Evolutionary conservation across 2,888 invertebrate species (phyloP).

Genomic region (Cephonodes hylas): DNA sequence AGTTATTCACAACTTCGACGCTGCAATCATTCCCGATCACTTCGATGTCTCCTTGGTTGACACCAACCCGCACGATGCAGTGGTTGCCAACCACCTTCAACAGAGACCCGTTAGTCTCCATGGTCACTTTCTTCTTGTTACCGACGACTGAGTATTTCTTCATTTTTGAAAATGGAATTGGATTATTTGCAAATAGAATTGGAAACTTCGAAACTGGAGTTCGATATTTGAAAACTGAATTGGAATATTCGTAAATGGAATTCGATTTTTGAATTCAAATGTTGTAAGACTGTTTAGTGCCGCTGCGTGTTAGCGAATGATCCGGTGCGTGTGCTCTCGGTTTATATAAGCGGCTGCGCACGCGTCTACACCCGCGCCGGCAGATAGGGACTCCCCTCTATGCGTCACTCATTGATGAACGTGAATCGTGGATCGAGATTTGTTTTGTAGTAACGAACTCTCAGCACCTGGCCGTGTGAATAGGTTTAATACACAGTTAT

Average conservation of each 20-base stretch:
- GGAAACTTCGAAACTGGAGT: neutral
- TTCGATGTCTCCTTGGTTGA: conserved; percentile 70
- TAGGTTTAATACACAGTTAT: neutral
- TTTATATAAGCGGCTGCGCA: conserved; percentile 41
- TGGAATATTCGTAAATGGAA: neutral
- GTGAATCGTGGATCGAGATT: conserved; percentile 18
- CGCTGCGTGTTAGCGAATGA: conserved; percentile 16
- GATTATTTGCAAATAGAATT: conserved; percentile 9
- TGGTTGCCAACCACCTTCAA: conserved; percentile 71
- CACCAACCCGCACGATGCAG: conserved; percentile 61
- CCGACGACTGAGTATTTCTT: conserved; percentile 72
- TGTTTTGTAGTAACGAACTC: conserved; percentile 14
- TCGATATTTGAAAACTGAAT: neutral
- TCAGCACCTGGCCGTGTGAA: conserved; percentile 7
- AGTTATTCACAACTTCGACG: conserved; percentile 62
- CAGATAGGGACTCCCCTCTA: conserved; percentile 46
- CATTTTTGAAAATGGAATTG: conserved; percentile 45
- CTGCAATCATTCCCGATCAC: conserved; percentile 73
- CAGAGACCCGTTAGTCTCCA: conserved; percentile 62
- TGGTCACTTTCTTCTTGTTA: conserved; percentile 76
- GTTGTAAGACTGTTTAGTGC: conserved; percentile 17
- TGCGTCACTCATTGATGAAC: conserved; percentile 44
- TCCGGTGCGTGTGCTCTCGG: conserved; percentile 15
- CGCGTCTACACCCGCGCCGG: conserved; percentile 23
- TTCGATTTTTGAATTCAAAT: conserved; percentile 17